Conservation (phyloP, 2,113 vertebrate species). For the Melanotaenia duboulayi region DNA sequence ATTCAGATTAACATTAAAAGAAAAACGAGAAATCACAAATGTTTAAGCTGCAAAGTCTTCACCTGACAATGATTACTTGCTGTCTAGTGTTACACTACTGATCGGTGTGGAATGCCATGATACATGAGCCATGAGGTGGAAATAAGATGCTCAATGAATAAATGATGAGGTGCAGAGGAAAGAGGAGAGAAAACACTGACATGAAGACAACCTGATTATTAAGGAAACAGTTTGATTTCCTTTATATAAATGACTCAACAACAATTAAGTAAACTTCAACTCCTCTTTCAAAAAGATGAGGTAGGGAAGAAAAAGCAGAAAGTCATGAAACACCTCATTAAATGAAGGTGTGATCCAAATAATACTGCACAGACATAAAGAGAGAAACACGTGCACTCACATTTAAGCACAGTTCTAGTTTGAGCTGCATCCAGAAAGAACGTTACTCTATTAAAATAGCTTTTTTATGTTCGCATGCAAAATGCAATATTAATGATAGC, state of each 20-base stretch:
- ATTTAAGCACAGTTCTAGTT: slow-evolving; percentile 35
- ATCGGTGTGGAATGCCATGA: slow-evolving; percentile 40
- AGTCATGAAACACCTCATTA: not conserved
- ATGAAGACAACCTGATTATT: slow-evolving; percentile 35
- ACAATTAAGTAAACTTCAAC: slow-evolving; percentile 21
- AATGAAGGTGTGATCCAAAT: slow-evolving; percentile 15
- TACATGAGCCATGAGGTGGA: slow-evolving; percentile 60
- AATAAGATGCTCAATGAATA: slow-evolving; percentile 65
- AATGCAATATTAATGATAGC: slow-evolving; percentile 9
- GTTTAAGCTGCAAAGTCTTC: slow-evolving; percentile 14
- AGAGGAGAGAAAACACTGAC: slow-evolving; percentile 11
- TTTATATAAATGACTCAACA: slow-evolving; percentile 28
- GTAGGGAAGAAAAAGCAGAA: slow-evolving; percentile 23
- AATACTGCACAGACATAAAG: slow-evolving; percentile 45
- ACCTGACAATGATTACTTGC: slow-evolving; percentile 15
- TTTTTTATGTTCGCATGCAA: slow-evolving; percentile 26
- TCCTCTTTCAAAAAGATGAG: slow-evolving; percentile 38
- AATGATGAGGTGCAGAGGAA: slow-evolving; percentile 52
- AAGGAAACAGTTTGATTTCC: slow-evolving; percentile 16
- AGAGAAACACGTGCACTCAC: slow-evolving; percentile 23
- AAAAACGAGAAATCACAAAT: not conserved
- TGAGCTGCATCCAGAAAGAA: slow-evolving; percentile 17
- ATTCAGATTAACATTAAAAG: slow-evolving; percentile 2
- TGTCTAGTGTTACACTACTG: not conserved
- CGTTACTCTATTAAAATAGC: slow-evolving; percentile 28